Evolutionary conservation across 2,888 invertebrate genomes (phyloP), one percentile per base, ranked within the genome.

Genomic region (Chromoteleia sp.): DNA sequence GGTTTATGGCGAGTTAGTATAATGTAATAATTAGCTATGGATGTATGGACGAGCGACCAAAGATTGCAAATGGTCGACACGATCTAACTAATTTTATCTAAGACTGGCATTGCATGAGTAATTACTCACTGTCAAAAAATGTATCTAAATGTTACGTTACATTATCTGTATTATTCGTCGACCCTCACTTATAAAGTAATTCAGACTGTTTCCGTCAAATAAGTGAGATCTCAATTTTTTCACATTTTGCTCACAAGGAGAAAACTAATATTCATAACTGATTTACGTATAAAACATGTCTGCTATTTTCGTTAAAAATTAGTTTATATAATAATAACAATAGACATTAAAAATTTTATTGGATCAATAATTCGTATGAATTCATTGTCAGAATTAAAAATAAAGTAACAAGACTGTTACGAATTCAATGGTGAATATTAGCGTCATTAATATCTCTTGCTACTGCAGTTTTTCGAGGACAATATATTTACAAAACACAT

Each of bases 1-100:
- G 83, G 82, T 88, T 86, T 86, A 59, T 87, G 85, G 85, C 86
- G 85, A 87, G 85, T 86, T 84, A 75, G 50, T 83, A 56, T 7
- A 74, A 59, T 74, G 61, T 61, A 48, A 30, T 50, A 48, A 61
- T 67, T 65, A 54, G 50, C 61, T 68, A 59, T 39, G n/a, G 39
- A 80, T 68, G 67, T 41, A 67, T 52, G 73, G 71, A 71, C 71
- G 59, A 71, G 33, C 43, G 73, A 61, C 73, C 59, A 56, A 43
- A 15, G 10, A 14, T 50, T 61, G 43, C 43, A 33, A 71, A 39
- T 73, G 73, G 63, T 54, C 73, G 45, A 54, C 39, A 52, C 56
- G 56, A 67, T 58, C 29, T 39, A 56, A 41, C 54, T 67, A 65
- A 67, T 58, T 65, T 67, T 50, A 45, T 48, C 58, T 75, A 67